Evolutionary conservation across 2,888 invertebrate species (phyloP), one percentile per base, ranked within the genome.

Genomic region (Amiota communis): DNA sequence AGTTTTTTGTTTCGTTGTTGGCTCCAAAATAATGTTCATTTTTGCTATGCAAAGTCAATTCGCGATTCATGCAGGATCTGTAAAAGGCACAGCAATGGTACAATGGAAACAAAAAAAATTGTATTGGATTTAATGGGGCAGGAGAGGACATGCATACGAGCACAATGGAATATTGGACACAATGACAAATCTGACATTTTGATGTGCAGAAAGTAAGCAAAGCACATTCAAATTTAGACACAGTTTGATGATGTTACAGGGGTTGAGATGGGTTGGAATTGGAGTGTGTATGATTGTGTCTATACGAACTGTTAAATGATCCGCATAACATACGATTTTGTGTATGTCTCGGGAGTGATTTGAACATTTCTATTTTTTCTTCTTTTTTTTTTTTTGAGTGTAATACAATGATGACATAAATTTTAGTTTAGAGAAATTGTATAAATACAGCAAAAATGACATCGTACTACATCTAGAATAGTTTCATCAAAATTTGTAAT

Each of bases 31-130:
- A 63, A 63, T 63, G 63, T 36, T 59, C 59, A 20, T 20, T 20
- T 63, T 63, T 46, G 63, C 36, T 59, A 63, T 63, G 63, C 23
- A 63, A 63, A 63, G 63, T 63, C 63, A 63, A 63, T 63, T 63
- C 63, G 23, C 63, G 63, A n/a, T 63, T 12, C 63, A 63, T 63
- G 6, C 17, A 46, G 46, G 11, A 8, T 59, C 17, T 20, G 36
- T 36, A 36, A 36, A 36, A 36, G 36, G 20, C 59, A 20, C 15
- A 17, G 59, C 59, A 36, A 36, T 6, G 8, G 36, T 36, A 36
- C 6, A 36, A 36, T 36, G 36, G 36, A 36, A 36, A 36, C 2
- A 36, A 36, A 36, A 36, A 36, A 36, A 36, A 36, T 12, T 51
- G n/a, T 0, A 51, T 51, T 1, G n/a, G 12, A n/a, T 51, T 1